Evolutionary conservation across 2,797 vertebrate genomes (phyloP).

Genomic region (Scolopax rusticola): DNA sequence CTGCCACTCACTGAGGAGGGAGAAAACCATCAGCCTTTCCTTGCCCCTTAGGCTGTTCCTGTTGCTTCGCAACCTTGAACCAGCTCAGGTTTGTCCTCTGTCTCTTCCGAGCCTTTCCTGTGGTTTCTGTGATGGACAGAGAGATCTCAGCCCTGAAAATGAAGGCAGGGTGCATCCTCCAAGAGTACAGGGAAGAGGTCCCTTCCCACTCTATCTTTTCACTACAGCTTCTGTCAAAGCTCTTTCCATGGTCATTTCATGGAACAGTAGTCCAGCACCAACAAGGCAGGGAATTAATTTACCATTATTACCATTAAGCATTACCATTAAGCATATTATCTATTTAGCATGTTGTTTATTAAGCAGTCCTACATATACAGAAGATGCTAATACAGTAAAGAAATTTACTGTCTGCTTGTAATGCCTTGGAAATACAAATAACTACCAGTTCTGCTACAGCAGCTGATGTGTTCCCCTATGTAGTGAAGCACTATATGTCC

Average conservation of each 20-base stretch:
- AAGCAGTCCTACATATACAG: not conserved
- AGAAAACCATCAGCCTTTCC: not conserved
- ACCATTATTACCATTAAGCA: not conserved
- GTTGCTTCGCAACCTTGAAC: not conserved
- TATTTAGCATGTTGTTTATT: not conserved
- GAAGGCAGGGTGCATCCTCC: not conserved
- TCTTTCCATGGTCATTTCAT: not conserved
- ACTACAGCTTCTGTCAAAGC: not conserved
- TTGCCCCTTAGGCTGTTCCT: not conserved
- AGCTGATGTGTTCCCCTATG: not conserved
- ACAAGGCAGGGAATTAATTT: not conserved
- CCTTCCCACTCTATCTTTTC: not conserved
- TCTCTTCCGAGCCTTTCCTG: not conserved
- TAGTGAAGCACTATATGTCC: not conserved
- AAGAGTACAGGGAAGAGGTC: not conserved
- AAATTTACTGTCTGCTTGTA: not conserved
- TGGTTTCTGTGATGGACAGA: not conserved
- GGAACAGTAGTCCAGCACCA: not conserved
- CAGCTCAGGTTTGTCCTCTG: not conserved
- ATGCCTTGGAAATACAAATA: not conserved
- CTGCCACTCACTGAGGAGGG: not conserved
- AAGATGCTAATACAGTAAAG: not conserved
- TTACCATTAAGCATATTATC: not conserved
- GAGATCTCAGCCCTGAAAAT: not conserved
- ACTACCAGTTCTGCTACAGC: not conserved